These are phyloP conservation scores for Aethes cnicana DNA, from an alignment of 2,888 invertebrate genomes.

Conservation along the genomic window DNA sequence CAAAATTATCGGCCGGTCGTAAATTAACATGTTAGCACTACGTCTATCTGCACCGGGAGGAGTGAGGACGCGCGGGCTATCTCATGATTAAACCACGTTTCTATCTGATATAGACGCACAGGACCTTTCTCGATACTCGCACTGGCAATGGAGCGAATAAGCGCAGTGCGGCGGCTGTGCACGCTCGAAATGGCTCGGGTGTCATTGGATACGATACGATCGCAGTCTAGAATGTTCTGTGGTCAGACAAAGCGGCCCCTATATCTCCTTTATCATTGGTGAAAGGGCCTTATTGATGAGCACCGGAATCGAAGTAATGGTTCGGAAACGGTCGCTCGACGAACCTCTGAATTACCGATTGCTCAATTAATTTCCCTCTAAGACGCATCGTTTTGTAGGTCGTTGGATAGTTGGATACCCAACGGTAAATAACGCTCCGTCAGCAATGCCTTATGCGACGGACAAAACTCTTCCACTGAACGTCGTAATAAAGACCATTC, in stretches of 20 bases:
- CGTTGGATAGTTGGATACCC: not conserved
- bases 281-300: constrained; percentile 28
- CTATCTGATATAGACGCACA: constrained; percentile 9
- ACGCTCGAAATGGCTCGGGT: constrained; percentile 14
- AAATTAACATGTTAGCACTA: constrained; percentile 55
- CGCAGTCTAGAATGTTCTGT: constrained; percentile 26
- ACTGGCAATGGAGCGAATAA: constrained; percentile 14
- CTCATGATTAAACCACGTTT: constrained; percentile 7
- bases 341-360: constrained; percentile 15
- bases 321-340: constrained; percentile 26
- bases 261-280: constrained; percentile 32
- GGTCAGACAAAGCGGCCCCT: constrained; percentile 31
- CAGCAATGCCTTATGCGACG: constrained; percentile 18
- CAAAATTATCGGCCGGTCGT: constrained; percentile 54
- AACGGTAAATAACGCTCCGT: constrained; percentile 13
- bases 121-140: constrained; percentile 20
- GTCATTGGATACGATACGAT: constrained; percentile 26
- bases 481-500: constrained; percentile 21
- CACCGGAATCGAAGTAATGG: constrained; percentile 27
- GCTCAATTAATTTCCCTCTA: constrained; percentile 27
- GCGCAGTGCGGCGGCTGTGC: constrained; percentile 16
- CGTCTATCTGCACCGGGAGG: constrained; percentile 24
- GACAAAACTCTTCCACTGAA: constrained; percentile 24
- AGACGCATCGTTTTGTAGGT: constrained; percentile 7
- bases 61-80: constrained; percentile 6